Base-by-base conservation (phyloP, 1,140 invertebrate species). In the Glossosoma conforme region DNA sequence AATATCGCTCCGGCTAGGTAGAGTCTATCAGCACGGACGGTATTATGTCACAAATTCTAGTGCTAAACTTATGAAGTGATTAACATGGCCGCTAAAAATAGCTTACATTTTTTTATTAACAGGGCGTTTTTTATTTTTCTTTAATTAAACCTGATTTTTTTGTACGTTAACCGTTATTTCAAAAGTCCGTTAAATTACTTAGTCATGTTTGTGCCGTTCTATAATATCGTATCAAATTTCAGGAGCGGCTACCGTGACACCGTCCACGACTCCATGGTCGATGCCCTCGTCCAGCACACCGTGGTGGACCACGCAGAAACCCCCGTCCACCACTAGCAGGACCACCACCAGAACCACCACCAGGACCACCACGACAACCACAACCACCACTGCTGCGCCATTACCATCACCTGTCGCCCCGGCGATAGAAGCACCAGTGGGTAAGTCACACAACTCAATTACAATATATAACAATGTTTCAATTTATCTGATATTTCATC, bases 241-340 rank as follows among this genome's bases (percentile, higher is more conserved):
- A 52, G 50, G 50, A 14, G 44, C 50, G 2, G 54, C 54, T 0
- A 48, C 60, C 18, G 52, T 52, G n/a, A 10, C 32, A 18, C 49
- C 52, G 41, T 58, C 52, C 41, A 46, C 49, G n/a, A 59, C 40
- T 41, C 40, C 65, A 62, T 59, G 63, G 63, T 59, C 65, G 59
- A 41, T 59, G 52, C 65, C 42, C 44, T 66, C 57, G 50, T 67
- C 33, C 55, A 63, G 13, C 52, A 62, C 70, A 68, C 70, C 76
- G 2, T 70, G 60, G 52, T 79, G 73, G 76, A 70, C 64, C 13
- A 69, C 77, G 2, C 68, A 70, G 18, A 58, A 62, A 21, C 64
- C 68, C 1, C 65, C 69, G 1, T 60, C 68, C 5, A 69, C 66
- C 68, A 67, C 64, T 8, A 63, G 66, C 4, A 62, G 52, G 20